Evolutionary conservation across 2,113 vertebrate genomes (phyloP).

Genomic region (Agelaius tricolor): DNA sequence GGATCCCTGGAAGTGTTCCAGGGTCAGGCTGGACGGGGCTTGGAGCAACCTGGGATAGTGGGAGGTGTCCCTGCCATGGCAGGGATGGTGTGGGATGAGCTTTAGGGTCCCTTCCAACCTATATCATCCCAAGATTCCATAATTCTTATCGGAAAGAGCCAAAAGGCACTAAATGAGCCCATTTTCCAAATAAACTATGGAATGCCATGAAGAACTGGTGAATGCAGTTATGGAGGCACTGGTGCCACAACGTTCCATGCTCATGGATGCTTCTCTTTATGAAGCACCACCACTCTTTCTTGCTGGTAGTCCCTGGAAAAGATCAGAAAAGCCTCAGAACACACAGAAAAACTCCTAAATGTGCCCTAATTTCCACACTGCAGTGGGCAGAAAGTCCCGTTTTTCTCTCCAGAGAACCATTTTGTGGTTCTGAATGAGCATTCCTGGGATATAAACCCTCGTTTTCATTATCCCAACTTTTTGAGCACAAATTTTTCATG

Average conservation of each 20-base stretch:
- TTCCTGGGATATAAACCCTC: not conserved
- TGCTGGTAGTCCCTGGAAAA: not conserved
- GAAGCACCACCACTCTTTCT: not conserved
- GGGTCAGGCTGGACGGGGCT: fast-evolving
- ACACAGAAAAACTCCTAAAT: not conserved
- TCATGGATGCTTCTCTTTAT: not conserved
- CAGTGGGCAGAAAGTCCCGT: not conserved
- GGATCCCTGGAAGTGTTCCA: not conserved
- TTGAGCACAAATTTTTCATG: not conserved
- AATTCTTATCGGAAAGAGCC: not conserved
- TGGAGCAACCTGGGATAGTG: not conserved
- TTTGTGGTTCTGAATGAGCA: not conserved
- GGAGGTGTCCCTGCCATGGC: not conserved
- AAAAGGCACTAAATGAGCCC: not conserved
- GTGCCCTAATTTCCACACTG: not conserved
- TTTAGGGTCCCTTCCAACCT: not conserved
- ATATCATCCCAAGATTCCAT: not conserved
- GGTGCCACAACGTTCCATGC: not conserved
- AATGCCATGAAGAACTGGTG: not conserved
- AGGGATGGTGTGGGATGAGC: not conserved
- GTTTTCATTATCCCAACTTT: not conserved
- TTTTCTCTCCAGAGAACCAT: not conserved
- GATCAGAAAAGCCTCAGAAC: not conserved
- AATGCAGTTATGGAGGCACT: not conserved
- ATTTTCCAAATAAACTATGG: not conserved